phyloP scores from a whole-genome alignment of 2,888 invertebrate species.

The Brenthis hecate region DNA sequence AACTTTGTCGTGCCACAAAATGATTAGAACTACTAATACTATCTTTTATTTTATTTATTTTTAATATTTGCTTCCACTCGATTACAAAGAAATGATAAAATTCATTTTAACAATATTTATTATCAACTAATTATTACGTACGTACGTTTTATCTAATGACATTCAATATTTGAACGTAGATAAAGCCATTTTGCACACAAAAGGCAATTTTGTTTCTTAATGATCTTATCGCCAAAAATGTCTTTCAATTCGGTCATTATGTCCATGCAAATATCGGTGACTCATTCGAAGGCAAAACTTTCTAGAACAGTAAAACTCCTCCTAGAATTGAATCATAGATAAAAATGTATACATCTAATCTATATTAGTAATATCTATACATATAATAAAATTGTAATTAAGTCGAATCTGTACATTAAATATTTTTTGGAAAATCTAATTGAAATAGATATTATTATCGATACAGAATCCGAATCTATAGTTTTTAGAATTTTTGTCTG shows the following conservation, averaged over 20 bases:
- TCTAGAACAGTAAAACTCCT: slow-evolving; percentile 11
- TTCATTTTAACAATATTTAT: background rate
- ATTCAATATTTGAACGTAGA: slow-evolving; percentile 12
- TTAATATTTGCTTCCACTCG: too few relatives aligned
- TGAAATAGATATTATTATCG: too few relatives aligned
- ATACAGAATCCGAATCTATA: too few relatives aligned
- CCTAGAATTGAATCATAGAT: slow-evolving; percentile 9
- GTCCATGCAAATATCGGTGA: slow-evolving; percentile 24
- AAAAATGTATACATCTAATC: background rate
- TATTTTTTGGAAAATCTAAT: too few relatives aligned
- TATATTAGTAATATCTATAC: background rate
- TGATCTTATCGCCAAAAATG: slow-evolving; percentile 26
- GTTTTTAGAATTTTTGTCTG: too few relatives aligned
- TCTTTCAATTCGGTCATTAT: slow-evolving; percentile 26
- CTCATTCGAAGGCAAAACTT: slow-evolving; percentile 22
- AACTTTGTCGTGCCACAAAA: too few relatives aligned
- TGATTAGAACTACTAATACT: too few relatives aligned
- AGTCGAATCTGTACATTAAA: too few relatives aligned
- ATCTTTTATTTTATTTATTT: too few relatives aligned
- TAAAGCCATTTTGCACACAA: slow-evolving; percentile 26
- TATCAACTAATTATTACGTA: background rate
- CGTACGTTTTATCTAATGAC: slow-evolving; percentile 5
- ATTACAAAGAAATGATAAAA: background rate
- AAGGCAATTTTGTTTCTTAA: slow-evolving; percentile 23
- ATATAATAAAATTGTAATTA: too few relatives aligned